phyloP scores from a whole-genome alignment of 2,888 invertebrate genomes.

The Disparrhopalites patrizii region DNA sequence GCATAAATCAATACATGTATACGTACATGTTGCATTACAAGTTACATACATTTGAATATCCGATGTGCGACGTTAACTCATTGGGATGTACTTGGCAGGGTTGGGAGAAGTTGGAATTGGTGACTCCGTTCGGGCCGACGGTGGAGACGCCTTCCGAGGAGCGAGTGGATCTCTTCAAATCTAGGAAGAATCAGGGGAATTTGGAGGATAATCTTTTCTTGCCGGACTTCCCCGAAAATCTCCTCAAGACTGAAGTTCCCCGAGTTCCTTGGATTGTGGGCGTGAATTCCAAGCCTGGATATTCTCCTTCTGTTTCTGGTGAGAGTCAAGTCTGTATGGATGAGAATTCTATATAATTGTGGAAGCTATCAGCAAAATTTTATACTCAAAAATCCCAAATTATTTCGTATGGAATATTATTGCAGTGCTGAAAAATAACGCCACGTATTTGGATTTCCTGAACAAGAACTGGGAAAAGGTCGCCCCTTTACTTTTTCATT shows the following conservation, averaged over 20 bases:
- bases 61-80: neutral
- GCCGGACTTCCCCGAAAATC: slow-evolving; percentile 15
- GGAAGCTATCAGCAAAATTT: too few species aligned
- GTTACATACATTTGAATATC: neutral
- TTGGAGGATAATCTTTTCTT: slow-evolving; percentile 7
- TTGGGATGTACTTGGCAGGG: too few species aligned
- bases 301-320: too few species aligned
- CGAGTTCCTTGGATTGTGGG: slow-evolving; percentile 35
- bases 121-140: slow-evolving; percentile 8
- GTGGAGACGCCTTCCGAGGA: neutral
- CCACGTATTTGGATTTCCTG: slow-evolving; percentile 29
- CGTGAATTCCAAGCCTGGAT: slow-evolving; percentile 36
- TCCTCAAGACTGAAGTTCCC: slow-evolving; percentile 14
- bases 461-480: slow-evolving; percentile 38
- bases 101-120: slow-evolving; percentile 2
- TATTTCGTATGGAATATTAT: too few species aligned
- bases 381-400: too few species aligned
- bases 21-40: neutral
- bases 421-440: neutral
- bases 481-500: slow-evolving; percentile 36
- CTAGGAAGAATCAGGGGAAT: neutral
- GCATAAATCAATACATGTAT: neutral
- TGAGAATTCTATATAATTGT: too few species aligned
- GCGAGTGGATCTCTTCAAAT: neutral
- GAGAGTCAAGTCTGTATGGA: too few species aligned